These are phyloP conservation scores for Zeuzera pyrina DNA, from an alignment of 2,888 invertebrate genomes.

Conservation along the genomic window DNA sequence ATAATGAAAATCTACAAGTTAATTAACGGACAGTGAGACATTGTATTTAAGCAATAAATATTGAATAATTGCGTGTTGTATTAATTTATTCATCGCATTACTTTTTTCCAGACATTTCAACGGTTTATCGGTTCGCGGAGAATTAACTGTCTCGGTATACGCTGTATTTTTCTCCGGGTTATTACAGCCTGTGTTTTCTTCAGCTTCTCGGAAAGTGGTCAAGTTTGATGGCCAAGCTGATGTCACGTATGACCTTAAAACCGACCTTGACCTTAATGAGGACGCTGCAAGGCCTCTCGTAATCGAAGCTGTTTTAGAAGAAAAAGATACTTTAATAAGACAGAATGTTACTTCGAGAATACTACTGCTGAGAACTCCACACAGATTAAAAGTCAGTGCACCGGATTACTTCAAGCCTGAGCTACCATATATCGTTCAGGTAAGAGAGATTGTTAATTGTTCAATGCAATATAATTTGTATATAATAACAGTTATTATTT, in stretches of 20 bases:
- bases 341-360: slow-evolving; percentile 81
- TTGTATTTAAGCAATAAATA: too few relatives aligned
- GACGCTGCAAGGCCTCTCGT: slow-evolving; percentile 88
- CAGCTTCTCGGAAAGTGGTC: slow-evolving; percentile 81
- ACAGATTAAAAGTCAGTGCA: slow-evolving; percentile 82
- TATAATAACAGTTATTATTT: too few relatives aligned
- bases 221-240: slow-evolving; percentile 76
- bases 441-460: slow-evolving; percentile 39
- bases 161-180: slow-evolving; percentile 86
- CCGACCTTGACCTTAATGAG: slow-evolving; percentile 79
- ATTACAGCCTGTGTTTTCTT: slow-evolving; percentile 83
- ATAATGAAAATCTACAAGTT: too few relatives aligned
- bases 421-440: slow-evolving; percentile 86
- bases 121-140: slow-evolving; percentile 89
- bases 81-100: too few relatives aligned
- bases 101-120: slow-evolving; percentile 83
- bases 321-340: slow-evolving; percentile 87
- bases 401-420: slow-evolving; percentile 93
- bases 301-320: slow-evolving; percentile 91
- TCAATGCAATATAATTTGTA: slow-evolving; percentile 10
- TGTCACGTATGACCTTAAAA: slow-evolving; percentile 83
- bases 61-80: too few relatives aligned
- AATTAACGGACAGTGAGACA: too few relatives aligned
- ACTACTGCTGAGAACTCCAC: slow-evolving; percentile 73
- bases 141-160: slow-evolving; percentile 87